phyloP scores from a whole-genome alignment of 2,797 vertebrate species.

The Clarias pachynema region DNA sequence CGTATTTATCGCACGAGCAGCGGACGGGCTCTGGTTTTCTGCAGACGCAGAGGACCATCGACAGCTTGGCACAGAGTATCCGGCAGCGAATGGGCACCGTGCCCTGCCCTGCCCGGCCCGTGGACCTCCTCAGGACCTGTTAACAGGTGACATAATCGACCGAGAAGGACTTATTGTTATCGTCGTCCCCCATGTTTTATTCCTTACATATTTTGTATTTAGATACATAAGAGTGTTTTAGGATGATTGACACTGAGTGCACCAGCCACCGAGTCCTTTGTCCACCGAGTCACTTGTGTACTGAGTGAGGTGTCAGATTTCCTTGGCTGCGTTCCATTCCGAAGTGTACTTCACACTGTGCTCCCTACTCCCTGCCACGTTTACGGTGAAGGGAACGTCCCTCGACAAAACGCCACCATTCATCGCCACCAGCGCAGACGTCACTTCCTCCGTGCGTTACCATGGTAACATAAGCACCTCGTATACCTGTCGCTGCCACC shows the following conservation, averaged over 20 bases:
- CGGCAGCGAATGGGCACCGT: conserved; percentile 62
- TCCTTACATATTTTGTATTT: background rate
- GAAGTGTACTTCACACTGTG: too few species aligned
- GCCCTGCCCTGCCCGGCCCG: conserved; percentile 27
- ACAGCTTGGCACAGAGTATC: conserved; percentile 61
- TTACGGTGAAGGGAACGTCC: too few species aligned
- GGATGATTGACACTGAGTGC: background rate
- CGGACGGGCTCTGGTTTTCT: conserved; percentile 69
- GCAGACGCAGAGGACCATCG: conserved; percentile 56
- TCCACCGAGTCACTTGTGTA: background rate
- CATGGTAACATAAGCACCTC: too few species aligned
- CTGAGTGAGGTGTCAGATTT: background rate
- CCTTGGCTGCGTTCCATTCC: too few species aligned
- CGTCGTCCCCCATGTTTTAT: background rate
- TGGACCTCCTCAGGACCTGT: background rate
- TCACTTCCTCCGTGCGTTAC: too few species aligned
- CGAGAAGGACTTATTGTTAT: background rate
- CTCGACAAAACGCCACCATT: too few species aligned
- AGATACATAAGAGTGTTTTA: background rate
- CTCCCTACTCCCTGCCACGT: too few species aligned
- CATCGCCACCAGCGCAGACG: too few species aligned
- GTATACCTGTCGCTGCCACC: too few species aligned
- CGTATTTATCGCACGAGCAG: conserved; percentile 79
- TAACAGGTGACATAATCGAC: background rate
- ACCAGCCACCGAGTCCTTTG: background rate